Conservation (phyloP, 2,113 vertebrate species). For the Clarias batrachus region DNA sequence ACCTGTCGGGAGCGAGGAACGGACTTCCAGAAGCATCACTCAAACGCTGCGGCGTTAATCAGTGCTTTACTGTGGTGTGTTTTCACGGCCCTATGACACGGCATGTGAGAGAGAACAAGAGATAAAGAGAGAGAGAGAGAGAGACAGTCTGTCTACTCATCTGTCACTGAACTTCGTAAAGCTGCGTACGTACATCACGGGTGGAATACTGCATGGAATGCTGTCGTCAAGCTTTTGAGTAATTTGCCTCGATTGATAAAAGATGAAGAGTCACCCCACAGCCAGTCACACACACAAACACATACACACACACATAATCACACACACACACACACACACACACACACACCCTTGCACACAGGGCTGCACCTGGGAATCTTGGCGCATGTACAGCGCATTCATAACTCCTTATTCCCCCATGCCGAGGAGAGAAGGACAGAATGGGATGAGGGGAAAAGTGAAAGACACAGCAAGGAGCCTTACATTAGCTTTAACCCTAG, state of each 20-base stretch:
- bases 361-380: slow-evolving; percentile 75
- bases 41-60: slow-evolving; percentile 56
- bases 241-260: slow-evolving; percentile 81
- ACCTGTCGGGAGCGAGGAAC: slow-evolving; percentile 42
- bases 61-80: slow-evolving; percentile 59
- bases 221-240: slow-evolving; percentile 68
- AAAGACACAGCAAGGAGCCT: slow-evolving; percentile 21
- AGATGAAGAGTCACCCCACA: slow-evolving; percentile 68
- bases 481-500: slow-evolving; percentile 20
- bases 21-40: slow-evolving; percentile 42
- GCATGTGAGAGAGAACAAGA: neutral
- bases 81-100: neutral
- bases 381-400: slow-evolving; percentile 63
- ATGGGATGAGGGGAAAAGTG: slow-evolving; percentile 49
- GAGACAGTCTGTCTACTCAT: slow-evolving; percentile 9
- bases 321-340: slow-evolving; percentile 33
- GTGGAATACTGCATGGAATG: slow-evolving; percentile 67
- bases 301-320: slow-evolving; percentile 31
- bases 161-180: slow-evolving; percentile 22
- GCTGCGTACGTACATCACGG: slow-evolving; percentile 19
- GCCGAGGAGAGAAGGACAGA: slow-evolving; percentile 49
- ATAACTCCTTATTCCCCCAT: slow-evolving; percentile 58
- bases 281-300: slow-evolving; percentile 42
- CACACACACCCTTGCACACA: slow-evolving; percentile 47
- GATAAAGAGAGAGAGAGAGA: neutral